Conservation (phyloP, 2,113 vertebrate species). For the Atlantisia rogersi region DNA sequence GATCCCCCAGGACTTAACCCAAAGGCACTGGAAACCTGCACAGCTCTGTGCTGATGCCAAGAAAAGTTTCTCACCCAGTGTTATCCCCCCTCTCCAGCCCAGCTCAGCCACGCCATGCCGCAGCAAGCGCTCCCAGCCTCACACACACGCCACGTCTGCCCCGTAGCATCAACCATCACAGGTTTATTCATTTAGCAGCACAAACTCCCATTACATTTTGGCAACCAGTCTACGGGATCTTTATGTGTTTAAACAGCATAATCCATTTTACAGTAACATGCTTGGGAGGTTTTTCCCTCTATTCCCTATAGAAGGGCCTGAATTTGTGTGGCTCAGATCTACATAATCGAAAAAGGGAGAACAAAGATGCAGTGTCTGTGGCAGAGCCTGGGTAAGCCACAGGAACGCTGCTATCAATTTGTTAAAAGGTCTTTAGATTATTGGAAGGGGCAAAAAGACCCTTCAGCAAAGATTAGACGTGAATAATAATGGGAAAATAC, state of each 20-base stretch:
- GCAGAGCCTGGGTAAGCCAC: not conserved
- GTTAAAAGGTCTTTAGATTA: not conserved
- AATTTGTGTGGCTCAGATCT: slow-evolving; percentile 1
- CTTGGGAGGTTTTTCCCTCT: not conserved
- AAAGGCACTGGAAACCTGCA: not conserved
- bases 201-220: slow-evolving; percentile 15
- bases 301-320: not conserved
- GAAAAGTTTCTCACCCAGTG: not conserved
- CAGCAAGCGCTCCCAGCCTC: fast-evolving
- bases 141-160: not conserved
- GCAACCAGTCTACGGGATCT: not conserved
- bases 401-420: not conserved
- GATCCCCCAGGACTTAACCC: not conserved
- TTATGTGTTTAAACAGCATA: not conserved
- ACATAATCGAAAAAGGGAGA: not conserved
- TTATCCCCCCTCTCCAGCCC: not conserved
- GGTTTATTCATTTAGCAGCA: slow-evolving; percentile 24
- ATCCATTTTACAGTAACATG: slow-evolving; percentile 18
- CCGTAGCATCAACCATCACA: not conserved
- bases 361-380: not conserved
- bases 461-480: slow-evolving; percentile 32
- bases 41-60: not conserved
- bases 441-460: not conserved
- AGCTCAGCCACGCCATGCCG: not conserved
- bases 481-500: not conserved